phyloP scores from a whole-genome alignment of 2,113 vertebrate species.

The Microtus montanus region DNA sequence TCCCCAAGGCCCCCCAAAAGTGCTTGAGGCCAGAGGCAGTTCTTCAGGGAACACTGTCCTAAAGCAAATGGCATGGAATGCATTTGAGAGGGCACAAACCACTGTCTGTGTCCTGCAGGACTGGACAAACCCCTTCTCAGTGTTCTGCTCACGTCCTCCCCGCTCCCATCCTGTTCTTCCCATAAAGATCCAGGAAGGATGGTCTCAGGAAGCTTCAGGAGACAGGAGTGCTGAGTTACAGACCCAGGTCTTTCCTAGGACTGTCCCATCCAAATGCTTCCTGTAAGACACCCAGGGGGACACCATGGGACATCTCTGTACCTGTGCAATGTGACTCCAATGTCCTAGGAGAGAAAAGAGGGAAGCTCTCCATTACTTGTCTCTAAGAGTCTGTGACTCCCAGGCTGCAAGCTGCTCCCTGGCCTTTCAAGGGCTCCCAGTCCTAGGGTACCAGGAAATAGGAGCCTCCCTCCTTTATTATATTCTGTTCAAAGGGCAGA shows the following conservation, averaged over 20 bases:
- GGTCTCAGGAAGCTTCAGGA: neutral
- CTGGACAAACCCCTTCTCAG: neutral
- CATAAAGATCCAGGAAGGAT: neutral
- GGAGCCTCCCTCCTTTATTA: neutral
- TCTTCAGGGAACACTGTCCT: neutral
- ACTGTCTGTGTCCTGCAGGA: too few species aligned
- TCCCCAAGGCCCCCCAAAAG: neutral
- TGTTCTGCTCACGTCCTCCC: neutral
- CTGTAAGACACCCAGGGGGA: neutral
- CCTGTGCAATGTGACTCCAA: conserved; percentile 67
- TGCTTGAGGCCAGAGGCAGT: neutral
- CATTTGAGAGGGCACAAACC: neutral
- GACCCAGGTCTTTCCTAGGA: neutral
- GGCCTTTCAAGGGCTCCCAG: neutral
- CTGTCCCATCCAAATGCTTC: neutral
- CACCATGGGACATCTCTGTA: conserved; percentile 35
- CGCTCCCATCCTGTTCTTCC: neutral
- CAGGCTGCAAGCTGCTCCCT: neutral
- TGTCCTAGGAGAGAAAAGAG: conserved; percentile 73
- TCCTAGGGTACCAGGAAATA: neutral
- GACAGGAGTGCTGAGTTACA: neutral
- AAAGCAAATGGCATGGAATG: neutral
- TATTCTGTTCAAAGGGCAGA: neutral
- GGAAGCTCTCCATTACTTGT: neutral
- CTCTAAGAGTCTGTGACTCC: neutral